Evolutionary conservation across 2,888 invertebrate genomes (phyloP), one percentile per base, ranked within the genome.

Genomic region (Cabera pusaria): DNA sequence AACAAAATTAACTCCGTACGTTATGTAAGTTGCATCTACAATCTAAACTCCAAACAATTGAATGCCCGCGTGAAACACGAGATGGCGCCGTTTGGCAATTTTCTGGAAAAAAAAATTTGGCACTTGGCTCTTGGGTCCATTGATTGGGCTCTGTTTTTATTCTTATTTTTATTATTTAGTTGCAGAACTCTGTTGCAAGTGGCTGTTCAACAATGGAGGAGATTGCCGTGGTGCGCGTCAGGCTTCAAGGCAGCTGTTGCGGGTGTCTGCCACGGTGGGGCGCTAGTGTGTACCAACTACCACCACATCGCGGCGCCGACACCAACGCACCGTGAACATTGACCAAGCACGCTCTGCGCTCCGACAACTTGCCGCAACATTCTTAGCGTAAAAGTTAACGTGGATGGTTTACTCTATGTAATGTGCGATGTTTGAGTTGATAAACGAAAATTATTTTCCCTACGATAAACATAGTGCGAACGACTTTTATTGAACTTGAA

Each of bases 331-430:
- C 79, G 82, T 75, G 77, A 82, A 80, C 84, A 82, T 83, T 82
- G 82, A 77, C 82, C 82, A 82, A 83, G 76, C 83, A 75, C 72
- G 78, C 79, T 45, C 71, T 68, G 75, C 74, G 74, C 77, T 68
- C 72, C 78, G 73, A 75, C 82, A 58, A 77, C 83, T 83, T 72
- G 68, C 84, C 86, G 87, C 86, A 87, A 86, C 88, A 88, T 88
- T 88, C 88, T 82, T 87, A 85, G 80, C 72, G 88, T 87, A 88
- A 88, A 87, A 88, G 87, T 87, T 85, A 87, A 58, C 77, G 85
- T 75, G 86, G 69, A 83, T 80, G 88, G 88, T 87, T 84, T 86
- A 86, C 87, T 88, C 86, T 86, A 82, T 77, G 85, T 68, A 86
- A 87, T 87, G 75, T 87, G 87, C 84, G 82, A 82, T 73, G 84